Base-by-base conservation (phyloP, 2,113 vertebrate genomes). In the Halcyon senegalensis region DNA sequence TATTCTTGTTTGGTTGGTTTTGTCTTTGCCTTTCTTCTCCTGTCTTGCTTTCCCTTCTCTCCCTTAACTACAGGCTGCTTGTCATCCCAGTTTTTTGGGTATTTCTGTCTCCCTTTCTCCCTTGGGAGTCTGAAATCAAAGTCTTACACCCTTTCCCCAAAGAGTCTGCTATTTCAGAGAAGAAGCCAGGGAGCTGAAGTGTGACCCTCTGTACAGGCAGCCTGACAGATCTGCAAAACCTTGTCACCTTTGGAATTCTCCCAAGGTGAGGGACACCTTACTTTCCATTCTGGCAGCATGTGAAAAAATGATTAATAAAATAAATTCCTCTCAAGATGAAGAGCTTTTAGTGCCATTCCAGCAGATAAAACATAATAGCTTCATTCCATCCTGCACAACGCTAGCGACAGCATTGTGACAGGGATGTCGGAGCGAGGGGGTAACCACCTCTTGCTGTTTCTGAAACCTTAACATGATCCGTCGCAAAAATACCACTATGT, bases 221-320 rank as follows among this genome's bases (percentile, higher is more conserved):
- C 63, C 27, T 90, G 76, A 87, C 85, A 85, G 83, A 37, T 81
- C 74, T 93, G 64, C 43, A 95, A 89, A 94, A 53, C 84, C 24
- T 39, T 81, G 60, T 75, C 41, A 69, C 68, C 53, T 74, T 44
- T 1, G 0, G 58, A 84, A 93, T 87, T 50, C 64, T 50, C 58
- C 70, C 41, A 69, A 67, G 66, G 25, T 33, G 81, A 89, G 58
- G 28, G 64, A 74, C 62, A 74, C 43, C 77, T 95, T 79, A 25
- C 84, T 77, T 87, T 56, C 74, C 81, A 30, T 76, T 80, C 69
- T 86, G 68, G 62, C 84, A 94, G 74, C 51, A 28, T 64, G 84
- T 62, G 79, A 23, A 35, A 82, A 77, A 94, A 85, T 48, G 9
- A 93, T 86, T 70, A 92, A 91, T 89, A 92, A 51, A 90, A 92